A percentile compares a stretch with the other conserved stretches of the same genome.
Evolutionary conservation across 1,140 invertebrate genomes (phyloP).

Genomic region (Delia radicum): DNA sequence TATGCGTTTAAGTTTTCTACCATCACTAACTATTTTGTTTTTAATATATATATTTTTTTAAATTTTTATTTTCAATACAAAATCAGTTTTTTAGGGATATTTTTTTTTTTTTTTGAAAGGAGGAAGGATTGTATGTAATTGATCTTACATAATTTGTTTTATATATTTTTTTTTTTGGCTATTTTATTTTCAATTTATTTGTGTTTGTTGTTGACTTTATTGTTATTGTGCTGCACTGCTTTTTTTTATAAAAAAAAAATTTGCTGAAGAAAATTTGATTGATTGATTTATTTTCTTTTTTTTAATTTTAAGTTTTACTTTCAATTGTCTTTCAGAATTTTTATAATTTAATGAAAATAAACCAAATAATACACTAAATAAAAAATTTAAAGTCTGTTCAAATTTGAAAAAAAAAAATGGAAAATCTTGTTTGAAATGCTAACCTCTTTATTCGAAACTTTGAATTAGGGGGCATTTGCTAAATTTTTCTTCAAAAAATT

Average conservation of each 20-base stretch:
- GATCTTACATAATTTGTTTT: not conserved
- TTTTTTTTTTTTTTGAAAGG: not conserved
- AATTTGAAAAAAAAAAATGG: no score
- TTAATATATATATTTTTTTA: not conserved
- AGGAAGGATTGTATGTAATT: not conserved
- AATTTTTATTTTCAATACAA: not conserved
- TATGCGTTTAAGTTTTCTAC: not conserved
- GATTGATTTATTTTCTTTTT: not conserved
- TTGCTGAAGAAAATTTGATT: not conserved
- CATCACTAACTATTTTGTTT: slow-evolving; percentile 10
- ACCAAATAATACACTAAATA: no score
- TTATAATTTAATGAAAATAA: no score
- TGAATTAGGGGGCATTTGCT: no score
- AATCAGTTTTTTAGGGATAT: not conserved
- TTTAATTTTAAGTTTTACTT: no score
- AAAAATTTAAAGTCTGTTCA: no score
- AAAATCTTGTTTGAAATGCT: no score
- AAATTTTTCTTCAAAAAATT: no score
- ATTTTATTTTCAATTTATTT: slow-evolving; percentile 1
- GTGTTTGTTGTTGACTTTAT: not conserved
- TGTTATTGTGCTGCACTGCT: slow-evolving; percentile 21
- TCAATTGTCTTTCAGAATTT: no score
- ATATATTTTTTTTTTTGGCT: not conserved
- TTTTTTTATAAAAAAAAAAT: not conserved
- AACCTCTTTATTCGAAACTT: no score